Evolutionary conservation across 2,888 invertebrate genomes (phyloP).

Genomic region (Anticlea derivata): DNA sequence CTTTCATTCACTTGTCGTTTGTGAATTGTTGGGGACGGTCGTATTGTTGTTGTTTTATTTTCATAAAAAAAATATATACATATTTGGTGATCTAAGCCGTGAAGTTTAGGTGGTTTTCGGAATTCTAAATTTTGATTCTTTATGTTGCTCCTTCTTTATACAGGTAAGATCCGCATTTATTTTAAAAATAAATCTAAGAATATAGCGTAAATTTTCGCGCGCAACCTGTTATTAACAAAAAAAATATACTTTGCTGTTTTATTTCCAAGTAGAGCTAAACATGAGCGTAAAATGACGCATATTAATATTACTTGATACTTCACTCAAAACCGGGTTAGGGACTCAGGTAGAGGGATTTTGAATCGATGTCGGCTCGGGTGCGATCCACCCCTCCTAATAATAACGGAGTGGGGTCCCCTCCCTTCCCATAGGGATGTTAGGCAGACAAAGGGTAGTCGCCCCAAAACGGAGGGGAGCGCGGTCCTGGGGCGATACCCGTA

Average conservation of each 20-base stretch:
- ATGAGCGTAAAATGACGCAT: slow-evolving; percentile 4
- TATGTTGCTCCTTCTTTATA: background rate
- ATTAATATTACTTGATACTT: slow-evolving; percentile 46
- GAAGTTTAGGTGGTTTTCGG: background rate
- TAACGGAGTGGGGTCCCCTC: slow-evolving; percentile 78
- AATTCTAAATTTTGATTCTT: background rate
- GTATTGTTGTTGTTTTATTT: slow-evolving; percentile 11
- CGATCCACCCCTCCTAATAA: slow-evolving; percentile 70
- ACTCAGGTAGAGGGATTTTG: slow-evolving; percentile 63
- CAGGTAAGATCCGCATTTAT: slow-evolving; percentile 1
- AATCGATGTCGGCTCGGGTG: slow-evolving; percentile 68
- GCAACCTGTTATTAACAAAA: slow-evolving; percentile 7
- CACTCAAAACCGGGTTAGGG: slow-evolving; percentile 37
- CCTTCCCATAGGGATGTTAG: slow-evolving; percentile 74
- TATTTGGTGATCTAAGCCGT: background rate
- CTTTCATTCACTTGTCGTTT: slow-evolving; percentile 16
- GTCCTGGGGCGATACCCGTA: slow-evolving; percentile 69
- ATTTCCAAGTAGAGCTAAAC: background rate
- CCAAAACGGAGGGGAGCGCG: slow-evolving; percentile 74
- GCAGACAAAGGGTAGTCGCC: slow-evolving; percentile 82
- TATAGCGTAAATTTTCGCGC: slow-evolving; percentile 5
- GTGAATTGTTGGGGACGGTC: background rate
- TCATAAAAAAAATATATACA: slow-evolving; percentile 6
- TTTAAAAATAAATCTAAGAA: background rate
- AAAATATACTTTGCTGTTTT: background rate